Conservation (phyloP, 2,113 vertebrate species). For the Lates calcarifer region DNA sequence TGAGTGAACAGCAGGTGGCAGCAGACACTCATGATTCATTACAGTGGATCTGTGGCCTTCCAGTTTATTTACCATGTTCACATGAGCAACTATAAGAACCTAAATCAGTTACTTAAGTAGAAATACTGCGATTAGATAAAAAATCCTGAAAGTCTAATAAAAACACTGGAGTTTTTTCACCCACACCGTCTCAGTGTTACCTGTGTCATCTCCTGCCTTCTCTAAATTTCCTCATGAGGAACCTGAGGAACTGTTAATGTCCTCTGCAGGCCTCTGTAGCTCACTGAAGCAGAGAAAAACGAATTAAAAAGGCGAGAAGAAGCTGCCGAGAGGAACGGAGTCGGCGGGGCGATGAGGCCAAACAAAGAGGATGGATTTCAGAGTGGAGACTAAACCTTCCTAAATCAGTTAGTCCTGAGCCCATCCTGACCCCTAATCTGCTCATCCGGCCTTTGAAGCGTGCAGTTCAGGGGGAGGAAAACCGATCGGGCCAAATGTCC, state of each 20-base stretch:
- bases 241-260: slow-evolving; percentile 12
- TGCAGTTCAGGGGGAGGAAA: slow-evolving; percentile 60
- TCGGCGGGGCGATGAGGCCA: slow-evolving; percentile 14
- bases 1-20: slow-evolving; percentile 53
- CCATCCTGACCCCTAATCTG: slow-evolving; percentile 60
- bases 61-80: background rate
- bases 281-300: slow-evolving; percentile 56
- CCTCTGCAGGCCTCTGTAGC: slow-evolving; percentile 27
- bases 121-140: background rate
- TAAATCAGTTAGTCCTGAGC: slow-evolving; percentile 74
- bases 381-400: slow-evolving; percentile 60
- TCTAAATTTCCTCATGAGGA: background rate
- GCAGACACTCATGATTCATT: slow-evolving; percentile 9
- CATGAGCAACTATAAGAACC: background rate
- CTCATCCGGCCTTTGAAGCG: slow-evolving; percentile 74
- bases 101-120: background rate
- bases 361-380: slow-evolving; percentile 75
- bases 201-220: background rate
- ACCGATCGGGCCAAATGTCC: slow-evolving; percentile 52
- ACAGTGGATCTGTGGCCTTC: background rate
- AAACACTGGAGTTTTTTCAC: background rate
- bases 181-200: background rate
- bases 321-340: slow-evolving; percentile 28
- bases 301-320: slow-evolving; percentile 32
- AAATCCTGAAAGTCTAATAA: background rate